Evolutionary conservation across 2,888 invertebrate genomes (phyloP), one percentile per base, ranked within the genome.

Genomic region (Meliscaeva auricollis): DNA sequence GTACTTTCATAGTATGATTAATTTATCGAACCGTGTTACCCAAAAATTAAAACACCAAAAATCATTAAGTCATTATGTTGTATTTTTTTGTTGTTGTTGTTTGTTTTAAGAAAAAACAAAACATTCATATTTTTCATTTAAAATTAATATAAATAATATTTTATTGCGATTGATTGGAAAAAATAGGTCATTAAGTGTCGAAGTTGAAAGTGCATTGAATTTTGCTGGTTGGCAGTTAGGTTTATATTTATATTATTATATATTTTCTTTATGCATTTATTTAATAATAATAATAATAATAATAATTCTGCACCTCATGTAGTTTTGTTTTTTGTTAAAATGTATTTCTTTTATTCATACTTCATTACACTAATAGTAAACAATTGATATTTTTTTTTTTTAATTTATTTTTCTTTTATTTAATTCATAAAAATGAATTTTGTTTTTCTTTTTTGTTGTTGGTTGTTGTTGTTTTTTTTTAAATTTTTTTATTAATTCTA

Each of bases 331-430:
- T 38, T 72, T 64, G 30, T 76, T 56, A 56, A 58, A 58, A 38
- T 38, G 20, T 70, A 46, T 64, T 58, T 78, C 22, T 46, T 77
- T 77, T 64, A 48, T 69, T 76, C 75, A 66, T 81, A 77, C 81
- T 70, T 85, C 73, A 73, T 73, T 81, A 85, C 81, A 81, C 81
- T 85, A 81, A 85, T 77, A 81, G 76, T 81, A 85, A 85, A 81
- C 76, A 80, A 85, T 85, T 81, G 52, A 81, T 84, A 68, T 62
- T 54, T 69, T 69, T 48, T 70, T 20, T 46, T n/a, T 62, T 46
- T 38, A 3, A 1, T 68, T 77, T 38, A 26, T 60, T 50, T 76
- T 56, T 69, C 62, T 70, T 75, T 56, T 60, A 13, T 58, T 75
- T 81, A n/a, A 64, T 75, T 72, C 75, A 77, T 48, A 66, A 68